These are phyloP conservation scores for Cranoglanis bouderius DNA, from an alignment of 2,113 vertebrate genomes.

Conservation along the genomic window DNA sequence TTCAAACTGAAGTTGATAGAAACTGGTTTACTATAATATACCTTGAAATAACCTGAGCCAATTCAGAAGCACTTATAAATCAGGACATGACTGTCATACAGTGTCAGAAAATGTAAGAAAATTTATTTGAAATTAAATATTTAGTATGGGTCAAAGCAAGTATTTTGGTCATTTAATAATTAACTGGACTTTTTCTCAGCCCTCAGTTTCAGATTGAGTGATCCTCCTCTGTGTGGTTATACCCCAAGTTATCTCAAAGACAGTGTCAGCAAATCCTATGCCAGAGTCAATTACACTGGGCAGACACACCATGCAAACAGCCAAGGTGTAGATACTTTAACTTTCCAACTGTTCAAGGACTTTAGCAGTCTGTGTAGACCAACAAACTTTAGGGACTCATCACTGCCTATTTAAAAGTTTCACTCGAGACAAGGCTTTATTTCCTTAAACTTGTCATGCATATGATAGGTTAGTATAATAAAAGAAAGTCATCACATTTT, in stretches of 20 bases:
- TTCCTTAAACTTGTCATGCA: not conserved
- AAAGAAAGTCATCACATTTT: not conserved
- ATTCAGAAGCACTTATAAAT: not conserved
- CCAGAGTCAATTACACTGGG: conserved; percentile 55
- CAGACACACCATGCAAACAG: conserved; percentile 41
- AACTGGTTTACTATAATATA: not conserved
- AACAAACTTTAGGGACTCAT: conserved; percentile 47
- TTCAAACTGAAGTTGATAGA: no score
- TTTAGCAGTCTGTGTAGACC: conserved; percentile 33
- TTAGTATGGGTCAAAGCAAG: not conserved
- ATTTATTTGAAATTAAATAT: not conserved
- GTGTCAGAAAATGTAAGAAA: not conserved
- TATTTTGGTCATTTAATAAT: not conserved
- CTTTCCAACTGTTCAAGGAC: conserved; percentile 40
- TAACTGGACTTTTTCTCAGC: not conserved
- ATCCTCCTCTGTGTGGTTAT: conserved; percentile 3
- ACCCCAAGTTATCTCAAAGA: conserved; percentile 59
- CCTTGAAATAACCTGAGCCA: not conserved
- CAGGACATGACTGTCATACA: not conserved
- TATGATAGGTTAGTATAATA: not conserved
- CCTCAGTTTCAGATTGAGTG: not conserved
- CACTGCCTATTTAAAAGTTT: conserved; percentile 47
- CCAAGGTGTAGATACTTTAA: conserved; percentile 60
- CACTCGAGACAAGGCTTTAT: conserved; percentile 30
- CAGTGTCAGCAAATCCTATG: conserved; percentile 64